Base-by-base conservation (phyloP, 2,888 invertebrate genomes). In the Eupithecia centaureata region DNA sequence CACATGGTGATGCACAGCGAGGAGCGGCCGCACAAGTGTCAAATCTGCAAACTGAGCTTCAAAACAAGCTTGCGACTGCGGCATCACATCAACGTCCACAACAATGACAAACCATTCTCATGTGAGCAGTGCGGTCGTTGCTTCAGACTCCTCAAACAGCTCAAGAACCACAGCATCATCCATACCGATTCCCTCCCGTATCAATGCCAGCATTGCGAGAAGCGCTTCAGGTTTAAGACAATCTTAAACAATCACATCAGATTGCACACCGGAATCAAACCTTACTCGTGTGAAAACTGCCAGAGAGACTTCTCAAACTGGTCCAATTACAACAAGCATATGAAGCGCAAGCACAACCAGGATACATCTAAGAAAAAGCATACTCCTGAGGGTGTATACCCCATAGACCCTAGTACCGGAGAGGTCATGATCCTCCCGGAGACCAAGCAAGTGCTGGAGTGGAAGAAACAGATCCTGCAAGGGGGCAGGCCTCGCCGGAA, bases 301-400 rank as follows among this genome's bases (percentile, higher is more conserved):
- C 94, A 95, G 76, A 75, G 84, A 13, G 84, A 95, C 76, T 96
- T 96, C 76, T 95, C 96, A 0, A 96, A 96, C 83, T 96, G 96
- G 96, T 95, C 96, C 0, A 96, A 96, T 87, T 96, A 95, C 77
- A 96, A 96, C 79, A 96, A 96, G 78, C 96, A 96, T 79, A 96
- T 96, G 95, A 96, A 96, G 84, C 89, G 96, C n/a, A 90, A 95
- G 27, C 96, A 96, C 75, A 95, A 95, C n/a, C 94, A 79, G 67
- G 83, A 87, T 42, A 85, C 84, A 78, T 77, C 87, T 0, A 89
- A 86, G 68, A 88, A 80, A 71, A 88, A 82, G 71, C 83, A 79
- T 12, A 87, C 94, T 0, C 91, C 92, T 0, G 90, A 89, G 1
- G 89, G 88, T 0, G 74, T 85, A 0, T 88, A 82, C 56, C 89